Conservation (phyloP, 2,797 vertebrate genomes). For the Pseudochromis fuscus region DNA sequence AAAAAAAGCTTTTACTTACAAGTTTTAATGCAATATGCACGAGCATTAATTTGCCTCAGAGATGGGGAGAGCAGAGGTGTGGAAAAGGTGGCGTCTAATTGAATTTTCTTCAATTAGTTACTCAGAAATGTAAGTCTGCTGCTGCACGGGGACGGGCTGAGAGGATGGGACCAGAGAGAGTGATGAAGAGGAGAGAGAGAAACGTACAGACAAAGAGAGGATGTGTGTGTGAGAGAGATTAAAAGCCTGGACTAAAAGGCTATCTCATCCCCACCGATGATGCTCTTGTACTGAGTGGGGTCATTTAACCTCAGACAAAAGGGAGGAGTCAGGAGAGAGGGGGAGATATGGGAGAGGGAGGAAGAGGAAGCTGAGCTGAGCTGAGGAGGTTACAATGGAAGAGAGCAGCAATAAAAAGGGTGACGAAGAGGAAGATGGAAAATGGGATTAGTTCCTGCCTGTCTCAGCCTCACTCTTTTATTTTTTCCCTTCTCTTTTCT, state of each 20-base stretch:
- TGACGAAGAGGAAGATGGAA: constrained; percentile 45
- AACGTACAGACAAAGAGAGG: constrained; percentile 18
- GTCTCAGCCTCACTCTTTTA: constrained; percentile 29
- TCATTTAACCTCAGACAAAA: constrained; percentile 67
- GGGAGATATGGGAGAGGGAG: constrained; percentile 3
- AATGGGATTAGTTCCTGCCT: constrained; percentile 42
- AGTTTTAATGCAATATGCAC: constrained; percentile 31
- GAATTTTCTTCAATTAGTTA: constrained; percentile 32
- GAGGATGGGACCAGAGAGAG: no score
- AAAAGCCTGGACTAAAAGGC: constrained; percentile 65
- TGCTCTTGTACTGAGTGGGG: constrained; percentile 59
- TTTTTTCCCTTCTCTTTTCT: constrained; percentile 12
- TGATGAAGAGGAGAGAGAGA: constrained; percentile 10
- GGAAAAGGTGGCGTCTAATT: constrained; percentile 37
- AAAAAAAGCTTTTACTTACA: constrained; percentile 25
- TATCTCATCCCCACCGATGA: constrained; percentile 60
- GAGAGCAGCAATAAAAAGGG: constrained; percentile 36
- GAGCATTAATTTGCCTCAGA: constrained; percentile 18
- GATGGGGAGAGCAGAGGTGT: constrained; percentile 9
- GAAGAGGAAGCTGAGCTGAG: not conserved
- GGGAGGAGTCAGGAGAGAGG: constrained; percentile 18
- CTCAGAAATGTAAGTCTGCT: constrained; percentile 48
- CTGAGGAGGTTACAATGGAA: constrained; percentile 39
- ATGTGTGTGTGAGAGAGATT: constrained; percentile 44
- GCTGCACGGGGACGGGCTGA: no score